Evolutionary conservation across 2,888 invertebrate genomes (phyloP).

Genomic region (Aquatica leii): DNA sequence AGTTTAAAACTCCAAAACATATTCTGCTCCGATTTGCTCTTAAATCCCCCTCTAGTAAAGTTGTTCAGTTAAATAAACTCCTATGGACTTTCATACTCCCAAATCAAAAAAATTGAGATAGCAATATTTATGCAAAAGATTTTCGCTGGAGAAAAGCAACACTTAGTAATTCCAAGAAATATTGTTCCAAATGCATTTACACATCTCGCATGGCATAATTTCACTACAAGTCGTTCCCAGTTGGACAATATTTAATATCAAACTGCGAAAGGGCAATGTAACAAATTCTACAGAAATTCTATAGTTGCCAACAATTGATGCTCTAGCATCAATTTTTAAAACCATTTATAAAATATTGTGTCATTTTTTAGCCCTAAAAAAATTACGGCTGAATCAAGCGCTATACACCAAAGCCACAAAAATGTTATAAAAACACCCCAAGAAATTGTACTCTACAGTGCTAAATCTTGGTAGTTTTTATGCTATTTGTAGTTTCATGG

Average conservation of each 20-base stretch:
- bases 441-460: background rate
- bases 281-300: background rate
- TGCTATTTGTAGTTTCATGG: no score
- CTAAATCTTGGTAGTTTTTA: background rate
- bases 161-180: no score
- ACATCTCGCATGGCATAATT: background rate
- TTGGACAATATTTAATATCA: background rate
- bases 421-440: background rate
- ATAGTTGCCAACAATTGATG: background rate
- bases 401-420: background rate
- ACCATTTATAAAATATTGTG: background rate
- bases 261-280: background rate
- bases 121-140: background rate
- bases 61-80: background rate
- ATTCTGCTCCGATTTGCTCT: background rate
- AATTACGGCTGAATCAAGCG: background rate
- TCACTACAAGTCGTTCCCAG: no score
- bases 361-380: background rate
- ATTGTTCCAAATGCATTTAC: no score
- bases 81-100: background rate
- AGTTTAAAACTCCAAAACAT: conserved; percentile 4
- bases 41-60: background rate
- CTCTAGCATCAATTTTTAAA: no score
- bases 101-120: no score
- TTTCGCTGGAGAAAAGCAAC: no score